These are phyloP conservation scores for Urocynchramus pylzowi DNA, from an alignment of 2,113 vertebrate species.

Conservation along the genomic window DNA sequence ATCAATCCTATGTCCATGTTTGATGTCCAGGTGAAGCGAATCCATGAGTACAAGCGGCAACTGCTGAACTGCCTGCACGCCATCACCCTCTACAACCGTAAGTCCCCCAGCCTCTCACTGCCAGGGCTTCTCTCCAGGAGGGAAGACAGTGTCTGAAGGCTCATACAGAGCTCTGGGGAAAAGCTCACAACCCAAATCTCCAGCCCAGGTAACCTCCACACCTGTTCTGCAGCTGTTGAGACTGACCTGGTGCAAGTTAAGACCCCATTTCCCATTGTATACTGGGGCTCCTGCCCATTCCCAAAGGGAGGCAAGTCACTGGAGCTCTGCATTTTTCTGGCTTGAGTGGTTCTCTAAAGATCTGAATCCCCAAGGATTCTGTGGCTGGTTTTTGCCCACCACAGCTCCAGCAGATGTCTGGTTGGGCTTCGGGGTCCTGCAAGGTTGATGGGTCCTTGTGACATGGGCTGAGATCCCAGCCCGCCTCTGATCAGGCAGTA, in stretches of 20 bases:
- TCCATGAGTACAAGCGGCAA: constrained; percentile 89
- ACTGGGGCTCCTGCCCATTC: background rate
- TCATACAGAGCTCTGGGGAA: background rate
- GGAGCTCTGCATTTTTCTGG: background rate
- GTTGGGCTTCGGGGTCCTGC: background rate
- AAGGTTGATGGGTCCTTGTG: background rate
- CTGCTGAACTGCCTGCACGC: constrained; percentile 85
- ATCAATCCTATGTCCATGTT: constrained; percentile 85
- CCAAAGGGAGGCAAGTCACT: background rate
- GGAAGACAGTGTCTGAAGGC: background rate
- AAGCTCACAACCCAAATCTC: background rate
- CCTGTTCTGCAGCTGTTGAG: background rate
- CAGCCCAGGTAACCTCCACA: background rate
- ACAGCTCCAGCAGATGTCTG: background rate
- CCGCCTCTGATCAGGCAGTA: rapidly evolving
- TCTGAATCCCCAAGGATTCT: background rate
- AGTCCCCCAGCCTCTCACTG: background rate
- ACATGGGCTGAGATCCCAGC: background rate
- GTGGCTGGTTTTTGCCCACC: background rate
- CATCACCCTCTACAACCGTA: constrained; percentile 85
- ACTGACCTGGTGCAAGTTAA: background rate
- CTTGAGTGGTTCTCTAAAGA: background rate
- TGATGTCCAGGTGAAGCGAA: constrained; percentile 87
- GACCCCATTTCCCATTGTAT: background rate
- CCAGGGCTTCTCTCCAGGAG: background rate